Evolutionary conservation across 1,140 invertebrate species (phyloP), one percentile per base, ranked within the genome.

Genomic region (Halictus rubicundus): DNA sequence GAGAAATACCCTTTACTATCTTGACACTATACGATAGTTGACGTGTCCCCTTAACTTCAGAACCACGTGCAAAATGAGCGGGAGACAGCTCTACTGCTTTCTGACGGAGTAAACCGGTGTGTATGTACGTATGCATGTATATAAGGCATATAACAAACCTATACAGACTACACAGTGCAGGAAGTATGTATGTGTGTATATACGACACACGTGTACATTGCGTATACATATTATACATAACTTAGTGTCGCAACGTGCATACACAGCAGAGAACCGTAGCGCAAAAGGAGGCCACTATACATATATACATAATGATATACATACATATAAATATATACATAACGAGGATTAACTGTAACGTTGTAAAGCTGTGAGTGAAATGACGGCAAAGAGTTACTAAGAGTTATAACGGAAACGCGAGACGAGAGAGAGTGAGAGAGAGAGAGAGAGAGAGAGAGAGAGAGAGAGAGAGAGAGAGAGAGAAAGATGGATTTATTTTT

Each of bases 301-400:
- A 65, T 79, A 79, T 65, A 78, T 63, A 78, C 52, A 82, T 78
- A 79, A 73, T 81, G 86, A 81, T 81, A 81, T 80, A 75, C 37
- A 86, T 84, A 83, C 81, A 85, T 85, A 84, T 54, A 64, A 71
- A 81, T 72, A 85, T 81, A 85, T 81, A 81, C 71, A 87, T 88
- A 57, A 81, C 77, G 68, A 74, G 42, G 59, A 70, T 78, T 52
- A 78, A 71, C 63, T 64, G 68, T 78, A 78, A 78, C 59, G 32
- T 78, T 78, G 75, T 71, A 78, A 78, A 78, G 75, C 68, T 78
- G 75, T 60, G 57, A 71, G 68, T 63, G 59, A 77, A 32, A 78
- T n/a, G 68, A 42, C 32, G 42, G 68, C 59, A 71, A 59, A 78
- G 75, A 71, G 75, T 78, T 78, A 78, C 68, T 78, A 78, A 78